Evolutionary conservation across 2,113 vertebrate species (phyloP), one percentile per base, ranked within the genome.

Genomic region (Salvelinus alpinus): DNA sequence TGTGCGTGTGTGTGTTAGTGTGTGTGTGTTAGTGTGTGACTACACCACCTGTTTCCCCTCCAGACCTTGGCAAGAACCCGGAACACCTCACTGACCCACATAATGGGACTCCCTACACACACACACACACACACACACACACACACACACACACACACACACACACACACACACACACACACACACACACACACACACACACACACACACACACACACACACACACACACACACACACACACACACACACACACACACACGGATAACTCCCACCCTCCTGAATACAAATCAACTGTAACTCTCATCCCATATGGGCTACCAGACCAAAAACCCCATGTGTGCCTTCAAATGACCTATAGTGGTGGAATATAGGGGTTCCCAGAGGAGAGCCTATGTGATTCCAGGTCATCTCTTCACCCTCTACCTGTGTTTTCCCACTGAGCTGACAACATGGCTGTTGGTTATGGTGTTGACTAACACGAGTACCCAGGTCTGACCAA

Each of bases 41-140:
- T 1, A 1, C 27, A 74, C 82, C 90, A 91, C 89, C 84, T 90
- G 90, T 84, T 86, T 80, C 83, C 78, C 78, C 78, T 81, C 83
- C 70, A 73, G 82, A 88, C 83, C 84, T 84, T 84, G 84, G 83
- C 79, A 84, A 80, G 78, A 51, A 66, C 38, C 54, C 22, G 24
- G 69, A 81, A 86, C 81, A 82, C 44, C 78, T 82, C 62, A 66
- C 71, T 78, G 78, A 84, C 83, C 38, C 70, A 47, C 59, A 76
- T 80, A 78, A 44, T 51, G 71, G 38, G 60, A 72, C 54, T 0
- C 20, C 18, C 18, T 5, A 20, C 13, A 18, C 54, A 57, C 54
- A 14, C 16, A 57, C 54, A 44, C 34, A 38, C 34, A 38, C 34
- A 34, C 34, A 34, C 34, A 34, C 34, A 38, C 34, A 38, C 44